Evolutionary conservation across 2,113 vertebrate species (phyloP), one percentile per base, ranked within the genome.

Genomic region (Erythrocebus patas): DNA sequence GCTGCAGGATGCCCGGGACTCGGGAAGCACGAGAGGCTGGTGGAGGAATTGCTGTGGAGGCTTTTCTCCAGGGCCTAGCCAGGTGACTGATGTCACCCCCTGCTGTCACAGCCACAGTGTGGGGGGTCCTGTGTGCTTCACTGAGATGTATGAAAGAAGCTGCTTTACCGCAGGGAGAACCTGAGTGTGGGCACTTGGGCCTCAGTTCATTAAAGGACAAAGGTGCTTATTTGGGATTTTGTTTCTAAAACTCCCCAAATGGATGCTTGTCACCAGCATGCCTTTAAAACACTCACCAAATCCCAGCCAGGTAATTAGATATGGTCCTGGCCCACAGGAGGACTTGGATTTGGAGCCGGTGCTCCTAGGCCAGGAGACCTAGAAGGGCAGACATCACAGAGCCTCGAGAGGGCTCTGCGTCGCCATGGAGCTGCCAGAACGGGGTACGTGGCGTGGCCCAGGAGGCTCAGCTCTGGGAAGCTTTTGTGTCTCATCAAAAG

Each of bases 231-330:
- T 0, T 81, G 86, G 76, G 32, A n/a, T 87, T 87, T 85, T 86
- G 83, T 52, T 75, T 80, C 35, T 89, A 22, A 23, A 45, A 64
- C 66, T 82, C 43, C 68, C 88, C 17, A 73, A 57, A 48, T 45
- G 55, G 38, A 13, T 22, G 23, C 45, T 11, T 73, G 11, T 55
- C 52, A 23, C 9, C 4, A 13, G 20, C 17, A 35, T 2, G n/a
- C 40, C 66, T 97, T 84, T 55, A 68, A 88, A 89, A 96, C 38
- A 72, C 57, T 80, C 22, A 13, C 45, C 20, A n/a, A 78, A 27
- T 43, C 20, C 57, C 35, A 45, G 50, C 8, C 76, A 94, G 45
- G 22, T 45, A 18, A 18, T 38, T 43, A 82, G 43, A n/a, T 12
- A 13, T 38, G 89, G 38, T 23, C 40, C 61, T 8, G 2, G 52